These are phyloP conservation scores for Myotis daubentonii DNA, from an alignment of 2,797 vertebrate species.

Conservation along the genomic window DNA sequence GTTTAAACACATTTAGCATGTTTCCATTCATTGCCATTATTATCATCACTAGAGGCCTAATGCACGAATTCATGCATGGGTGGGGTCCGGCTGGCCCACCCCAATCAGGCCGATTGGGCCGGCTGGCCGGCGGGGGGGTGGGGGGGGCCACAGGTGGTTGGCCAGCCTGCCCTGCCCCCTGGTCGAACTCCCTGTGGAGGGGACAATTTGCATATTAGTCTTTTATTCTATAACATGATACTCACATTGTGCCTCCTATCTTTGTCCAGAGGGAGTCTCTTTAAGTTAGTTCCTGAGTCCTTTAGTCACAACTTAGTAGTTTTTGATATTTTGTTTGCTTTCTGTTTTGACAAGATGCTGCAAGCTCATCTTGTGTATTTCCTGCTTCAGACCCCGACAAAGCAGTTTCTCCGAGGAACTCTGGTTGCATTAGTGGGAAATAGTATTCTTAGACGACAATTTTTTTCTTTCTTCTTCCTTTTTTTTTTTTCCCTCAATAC, in stretches of 20 bases:
- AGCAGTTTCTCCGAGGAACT: background rate
- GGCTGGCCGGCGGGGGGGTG: too few species aligned
- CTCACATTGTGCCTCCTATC: background rate
- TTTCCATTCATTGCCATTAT: background rate
- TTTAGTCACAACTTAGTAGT: background rate
- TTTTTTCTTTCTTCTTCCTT: background rate
- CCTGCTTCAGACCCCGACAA: background rate
- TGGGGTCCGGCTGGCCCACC: too few species aligned
- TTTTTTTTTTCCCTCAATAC: too few species aligned
- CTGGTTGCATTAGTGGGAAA: background rate
- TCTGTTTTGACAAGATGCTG: background rate
- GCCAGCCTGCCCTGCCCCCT: too few species aligned
- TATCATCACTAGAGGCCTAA: background rate
- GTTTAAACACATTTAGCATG: background rate
- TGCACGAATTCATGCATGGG: too few species aligned
- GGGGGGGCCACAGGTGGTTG: too few species aligned
- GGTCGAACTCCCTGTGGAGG: too few species aligned
- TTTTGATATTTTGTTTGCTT: constrained; percentile 34
- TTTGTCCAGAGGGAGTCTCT: background rate
- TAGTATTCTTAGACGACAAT: background rate
- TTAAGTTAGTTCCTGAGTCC: background rate
- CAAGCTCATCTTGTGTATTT: background rate
- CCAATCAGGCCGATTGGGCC: too few species aligned
- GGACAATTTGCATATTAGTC: too few species aligned
- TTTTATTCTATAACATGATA: background rate